Conservation (phyloP, 1,140 invertebrate genomes). For the Rhagoletis pomonella region DNA sequence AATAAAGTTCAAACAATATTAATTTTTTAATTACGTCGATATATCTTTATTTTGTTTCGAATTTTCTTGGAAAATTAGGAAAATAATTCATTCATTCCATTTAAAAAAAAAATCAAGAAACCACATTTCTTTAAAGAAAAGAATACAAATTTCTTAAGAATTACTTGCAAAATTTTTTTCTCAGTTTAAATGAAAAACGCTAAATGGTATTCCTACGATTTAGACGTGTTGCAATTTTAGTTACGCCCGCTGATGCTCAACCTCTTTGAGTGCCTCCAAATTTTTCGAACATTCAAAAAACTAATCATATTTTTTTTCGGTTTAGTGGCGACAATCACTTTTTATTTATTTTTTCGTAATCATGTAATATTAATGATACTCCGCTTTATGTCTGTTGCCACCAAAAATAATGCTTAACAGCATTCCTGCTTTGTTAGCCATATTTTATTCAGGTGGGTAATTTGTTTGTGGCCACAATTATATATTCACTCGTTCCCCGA, state of each 20-base stretch:
- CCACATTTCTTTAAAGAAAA: no score
- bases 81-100: no score
- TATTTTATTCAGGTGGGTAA: background rate
- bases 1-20: no score
- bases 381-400: background rate
- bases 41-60: no score
- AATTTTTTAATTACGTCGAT: no score
- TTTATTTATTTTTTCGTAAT: background rate
- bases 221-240: constrained; percentile 14
- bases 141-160: no score
- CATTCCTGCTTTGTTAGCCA: background rate
- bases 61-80: no score
- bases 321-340: constrained; percentile 13
- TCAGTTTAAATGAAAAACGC: background rate
- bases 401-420: background rate
- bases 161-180: no score
- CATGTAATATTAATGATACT: background rate
- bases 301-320: background rate
- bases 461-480: background rate
- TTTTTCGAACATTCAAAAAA: background rate
- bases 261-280: background rate
- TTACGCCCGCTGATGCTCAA: background rate
- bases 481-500: background rate
- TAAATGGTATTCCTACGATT: background rate
- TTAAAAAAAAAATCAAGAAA: background rate